phyloP scores from a whole-genome alignment of 2,797 vertebrate species.

The Galaxias olidus region DNA sequence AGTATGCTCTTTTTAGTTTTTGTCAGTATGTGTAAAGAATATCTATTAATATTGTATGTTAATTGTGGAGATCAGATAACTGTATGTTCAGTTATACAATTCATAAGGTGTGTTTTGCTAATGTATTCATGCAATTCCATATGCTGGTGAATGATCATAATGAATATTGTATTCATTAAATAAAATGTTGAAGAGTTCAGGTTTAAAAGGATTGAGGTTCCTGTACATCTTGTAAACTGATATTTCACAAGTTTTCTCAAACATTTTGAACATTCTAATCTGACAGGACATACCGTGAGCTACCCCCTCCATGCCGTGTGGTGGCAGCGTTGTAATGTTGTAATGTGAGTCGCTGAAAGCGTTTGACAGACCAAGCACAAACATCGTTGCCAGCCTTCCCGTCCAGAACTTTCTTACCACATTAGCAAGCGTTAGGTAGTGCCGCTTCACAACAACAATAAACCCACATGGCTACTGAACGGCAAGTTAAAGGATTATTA shows the following conservation, averaged over 20 bases:
- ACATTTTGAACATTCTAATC: background rate
- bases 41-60: too few species aligned
- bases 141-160: slow-evolving; percentile 76
- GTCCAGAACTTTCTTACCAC: slow-evolving; percentile 73
- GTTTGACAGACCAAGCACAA: background rate
- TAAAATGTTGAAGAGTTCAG: slow-evolving; percentile 72
- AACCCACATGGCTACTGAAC: slow-evolving; percentile 69
- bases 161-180: slow-evolving; percentile 84
- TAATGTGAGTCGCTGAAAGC: slow-evolving; percentile 26
- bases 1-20: too few species aligned
- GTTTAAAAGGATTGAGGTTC: background rate
- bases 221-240: too few species aligned
- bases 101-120: slow-evolving; percentile 34
- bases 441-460: background rate
- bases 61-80: too few species aligned
- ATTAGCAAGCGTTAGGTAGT: slow-evolving; percentile 15
- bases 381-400: slow-evolving; percentile 31
- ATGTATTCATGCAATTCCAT: slow-evolving; percentile 69
- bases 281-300: too few species aligned
- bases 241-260: background rate
- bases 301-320: slow-evolving; percentile 41
- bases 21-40: too few species aligned
- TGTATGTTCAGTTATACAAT: background rate
- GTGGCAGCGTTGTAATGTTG: slow-evolving; percentile 7
- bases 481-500: slow-evolving; percentile 46